These are phyloP conservation scores for Drosophila greeni DNA, from an alignment of 2,888 invertebrate genomes.

Conservation along the genomic window DNA sequence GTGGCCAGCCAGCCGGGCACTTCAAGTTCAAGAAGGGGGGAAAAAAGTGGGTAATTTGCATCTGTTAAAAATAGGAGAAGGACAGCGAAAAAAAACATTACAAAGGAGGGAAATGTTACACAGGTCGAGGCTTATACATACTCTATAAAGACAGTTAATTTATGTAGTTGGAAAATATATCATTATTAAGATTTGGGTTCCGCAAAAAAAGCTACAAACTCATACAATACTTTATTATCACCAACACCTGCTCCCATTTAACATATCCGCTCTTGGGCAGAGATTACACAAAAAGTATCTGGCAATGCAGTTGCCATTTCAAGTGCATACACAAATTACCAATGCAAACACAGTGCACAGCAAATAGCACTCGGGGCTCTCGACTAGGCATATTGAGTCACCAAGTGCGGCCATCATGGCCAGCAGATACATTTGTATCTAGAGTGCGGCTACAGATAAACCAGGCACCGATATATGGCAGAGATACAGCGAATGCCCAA, in stretches of 20 bases:
- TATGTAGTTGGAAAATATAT: no score
- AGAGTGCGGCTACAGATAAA: slow-evolving; percentile 35
- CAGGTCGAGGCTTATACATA: no score
- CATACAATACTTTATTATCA: background rate
- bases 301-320: slow-evolving; percentile 54
- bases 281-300: slow-evolving; percentile 3
- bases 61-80: slow-evolving; percentile 19
- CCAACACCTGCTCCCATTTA: slow-evolving; percentile 2
- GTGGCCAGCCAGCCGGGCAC: slow-evolving; percentile 37
- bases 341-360: slow-evolving; percentile 65
- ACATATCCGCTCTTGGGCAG: background rate
- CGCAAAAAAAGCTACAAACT: no score
- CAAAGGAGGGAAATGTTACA: background rate
- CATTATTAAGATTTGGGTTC: no score
- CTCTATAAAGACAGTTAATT: no score
- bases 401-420: slow-evolving; percentile 59
- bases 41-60: slow-evolving; percentile 25
- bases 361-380: slow-evolving; percentile 36
- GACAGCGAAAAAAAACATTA: slow-evolving; percentile 6
- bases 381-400: slow-evolving; percentile 69
- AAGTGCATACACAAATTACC: slow-evolving; percentile 75
- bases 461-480: slow-evolving; percentile 34
- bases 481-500: slow-evolving; percentile 30
- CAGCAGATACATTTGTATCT: slow-evolving; percentile 60
- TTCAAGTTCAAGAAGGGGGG: slow-evolving; percentile 62